Percentiles rank a stretch among this genome's conserved stretches.
Evolutionary conservation across 1,140 invertebrate genomes (phyloP).

Genomic region (Cecropterus lyciades): DNA sequence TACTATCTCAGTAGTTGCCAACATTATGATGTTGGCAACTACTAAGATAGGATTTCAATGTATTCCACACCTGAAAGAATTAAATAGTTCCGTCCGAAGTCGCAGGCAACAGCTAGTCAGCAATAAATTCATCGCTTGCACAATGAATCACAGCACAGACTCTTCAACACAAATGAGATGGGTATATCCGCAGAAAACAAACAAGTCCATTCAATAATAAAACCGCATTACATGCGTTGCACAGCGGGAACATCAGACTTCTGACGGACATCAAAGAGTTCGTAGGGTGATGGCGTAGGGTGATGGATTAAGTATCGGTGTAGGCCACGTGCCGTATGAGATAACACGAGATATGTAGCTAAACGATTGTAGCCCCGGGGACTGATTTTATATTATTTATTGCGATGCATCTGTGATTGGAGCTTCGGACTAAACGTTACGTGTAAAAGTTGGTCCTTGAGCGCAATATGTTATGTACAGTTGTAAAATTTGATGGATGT

Average conservation of each 20-base stretch:
- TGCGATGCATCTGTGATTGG: slow-evolving; percentile 7
- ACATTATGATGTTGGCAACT: too few species aligned
- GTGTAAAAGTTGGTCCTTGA: slow-evolving; percentile 3
- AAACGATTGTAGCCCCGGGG: slow-evolving; percentile 26
- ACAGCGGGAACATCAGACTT: slow-evolving; percentile 16
- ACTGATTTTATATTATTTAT: slow-evolving; percentile 20
- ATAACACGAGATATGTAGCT: slow-evolving; percentile 26
- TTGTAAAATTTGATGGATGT: background rate
- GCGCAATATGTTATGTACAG: background rate
- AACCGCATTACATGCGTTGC: slow-evolving; percentile 15
- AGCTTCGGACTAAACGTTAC: background rate
- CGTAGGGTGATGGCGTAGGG: slow-evolving; percentile 5
- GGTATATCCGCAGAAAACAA: slow-evolving; percentile 3
- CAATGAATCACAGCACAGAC: too few species aligned
- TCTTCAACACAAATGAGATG: background rate
- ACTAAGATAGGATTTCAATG: too few species aligned
- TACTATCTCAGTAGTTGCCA: too few species aligned
- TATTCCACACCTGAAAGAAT: too few species aligned
- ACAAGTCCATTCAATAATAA: slow-evolving; percentile 22
- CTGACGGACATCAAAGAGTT: slow-evolving; percentile 30
- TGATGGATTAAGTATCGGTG: slow-evolving; percentile 29
- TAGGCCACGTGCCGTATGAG: slow-evolving; percentile 23
- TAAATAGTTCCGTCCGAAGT: too few species aligned
- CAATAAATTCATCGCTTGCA: background rate
- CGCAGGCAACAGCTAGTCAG: too few species aligned